phyloP scores from a whole-genome alignment of 2,888 invertebrate genomes.

The Uloborus plumipes region DNA sequence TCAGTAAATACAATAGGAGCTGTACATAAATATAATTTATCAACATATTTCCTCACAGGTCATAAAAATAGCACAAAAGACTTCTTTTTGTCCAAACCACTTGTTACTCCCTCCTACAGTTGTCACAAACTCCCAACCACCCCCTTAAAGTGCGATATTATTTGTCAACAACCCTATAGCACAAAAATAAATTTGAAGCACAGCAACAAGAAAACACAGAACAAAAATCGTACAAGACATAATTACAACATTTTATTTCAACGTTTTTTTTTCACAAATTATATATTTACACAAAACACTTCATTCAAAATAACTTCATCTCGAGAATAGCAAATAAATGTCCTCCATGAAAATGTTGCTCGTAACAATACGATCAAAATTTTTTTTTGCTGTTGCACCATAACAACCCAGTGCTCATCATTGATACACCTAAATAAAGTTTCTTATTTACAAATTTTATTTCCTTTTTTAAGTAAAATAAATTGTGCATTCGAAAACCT shows the following conservation, averaged over 20 bases:
- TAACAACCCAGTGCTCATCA: conserved; percentile 20
- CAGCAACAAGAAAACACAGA: not conserved
- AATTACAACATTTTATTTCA: conserved; percentile 59
- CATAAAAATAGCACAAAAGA: too few relatives aligned
- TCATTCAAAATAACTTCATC: conserved; percentile 53
- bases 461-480: conserved; percentile 43
- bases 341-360: conserved; percentile 20
- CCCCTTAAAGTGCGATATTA: too few relatives aligned
- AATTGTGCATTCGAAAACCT: conserved; percentile 58
- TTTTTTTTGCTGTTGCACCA: conserved; percentile 26
- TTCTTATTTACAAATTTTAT: conserved; percentile 32
- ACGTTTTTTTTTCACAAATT: conserved; percentile 47
- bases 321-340: conserved; percentile 47
- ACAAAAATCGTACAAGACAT: conserved; percentile 32
- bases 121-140: too few relatives aligned
- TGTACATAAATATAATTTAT: too few relatives aligned
- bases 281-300: conserved; percentile 50
- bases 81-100: too few relatives aligned
- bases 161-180: too few relatives aligned
- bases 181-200: too few relatives aligned
- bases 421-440: conserved; percentile 20
- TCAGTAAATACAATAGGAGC: too few relatives aligned
- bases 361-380: conserved; percentile 28
- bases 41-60: too few relatives aligned
- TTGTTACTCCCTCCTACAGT: too few relatives aligned